Evolutionary conservation across 2,888 invertebrate species (phyloP), one percentile per base, ranked within the genome.

Genomic region (Epistrophella euchroma): DNA sequence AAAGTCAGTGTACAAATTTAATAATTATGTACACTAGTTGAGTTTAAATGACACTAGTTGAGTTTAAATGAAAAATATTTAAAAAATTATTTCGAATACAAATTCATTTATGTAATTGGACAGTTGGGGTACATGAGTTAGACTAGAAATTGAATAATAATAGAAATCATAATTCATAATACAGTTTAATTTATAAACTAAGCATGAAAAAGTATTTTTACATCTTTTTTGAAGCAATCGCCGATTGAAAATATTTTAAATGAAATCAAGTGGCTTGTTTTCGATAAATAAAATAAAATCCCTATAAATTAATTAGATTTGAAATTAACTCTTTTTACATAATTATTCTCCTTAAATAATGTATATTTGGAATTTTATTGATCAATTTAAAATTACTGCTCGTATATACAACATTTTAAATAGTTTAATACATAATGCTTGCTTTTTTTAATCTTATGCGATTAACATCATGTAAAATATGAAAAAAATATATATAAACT

Each of bases 331-430:
- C 58, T 66, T 78, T 83, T 62, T n/a, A 52, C 25, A 52, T 28
- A 52, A 28, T 52, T 15, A 60, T 43, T 66, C 40, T 50, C 58
- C 71, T 75, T 66, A 75, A 25, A 75, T 79, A 75, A 84, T 84
- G 74, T 84, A 75, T 84, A 75, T 72, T 79, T 84, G 84, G 75
- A 84, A 79, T 79, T 84, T 84, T 78, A 79, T 79, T 74, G 32
- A 66, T 83, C 32, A 73, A 78, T 75, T 76, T 35, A 68, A 84
- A 75, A 71, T 78, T 64, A 72, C 79, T 71, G 74, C 79, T 79
- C 71, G 64, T 84, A 84, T 79, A 79, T 74, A 78, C 58, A 75
- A 73, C 25, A 83, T 68, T 60, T 73, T 68, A 73, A 83, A 62
- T 47, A 40, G 35, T 64, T 79, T 56, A 43, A 70, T 71, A 82